Percentiles rank a stretch among this genome's conserved stretches.
These are phyloP conservation scores for Crotalus helleri DNA, from an alignment of 2,113 vertebrate genomes.

Conservation along the genomic window DNA sequence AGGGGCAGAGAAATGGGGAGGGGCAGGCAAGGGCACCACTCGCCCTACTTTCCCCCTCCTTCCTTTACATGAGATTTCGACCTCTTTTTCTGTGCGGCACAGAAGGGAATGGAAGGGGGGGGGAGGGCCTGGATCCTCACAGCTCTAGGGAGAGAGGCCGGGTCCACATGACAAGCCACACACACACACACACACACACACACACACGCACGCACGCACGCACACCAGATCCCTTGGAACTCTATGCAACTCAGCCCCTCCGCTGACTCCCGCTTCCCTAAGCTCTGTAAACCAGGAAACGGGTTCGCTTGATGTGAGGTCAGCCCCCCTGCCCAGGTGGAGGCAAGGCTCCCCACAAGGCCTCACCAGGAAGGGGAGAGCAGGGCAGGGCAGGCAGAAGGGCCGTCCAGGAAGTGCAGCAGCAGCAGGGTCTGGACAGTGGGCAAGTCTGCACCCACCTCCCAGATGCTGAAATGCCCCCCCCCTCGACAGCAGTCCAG, in stretches of 20 bases:
- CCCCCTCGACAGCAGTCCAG: too few species aligned
- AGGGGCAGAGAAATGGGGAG: not conserved
- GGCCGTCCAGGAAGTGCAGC: too few species aligned
- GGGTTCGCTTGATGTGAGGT: not conserved
- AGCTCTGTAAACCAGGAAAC: not conserved
- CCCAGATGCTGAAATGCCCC: too few species aligned
- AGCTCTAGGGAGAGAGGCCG: not conserved
- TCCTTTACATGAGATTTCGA: fast-evolving
- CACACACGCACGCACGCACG: too few species aligned
- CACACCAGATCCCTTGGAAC: not conserved
- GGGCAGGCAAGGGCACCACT: not conserved
- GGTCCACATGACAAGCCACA: not conserved
- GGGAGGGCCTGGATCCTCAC: not conserved
- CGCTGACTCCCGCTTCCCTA: not conserved
- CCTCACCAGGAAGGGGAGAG: too few species aligned
- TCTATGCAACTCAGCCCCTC: not conserved
- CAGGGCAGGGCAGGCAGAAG: too few species aligned
- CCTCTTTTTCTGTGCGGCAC: too few species aligned
- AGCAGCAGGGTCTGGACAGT: too few species aligned
- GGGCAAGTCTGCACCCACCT: too few species aligned
- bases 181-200: too few species aligned
- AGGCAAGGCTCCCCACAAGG: too few species aligned
- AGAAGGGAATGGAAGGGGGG: not conserved
- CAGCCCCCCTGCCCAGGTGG: too few species aligned
- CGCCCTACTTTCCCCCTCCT: not conserved